phyloP scores from a whole-genome alignment of 2,888 invertebrate species.

The Parnassius glacialis region DNA sequence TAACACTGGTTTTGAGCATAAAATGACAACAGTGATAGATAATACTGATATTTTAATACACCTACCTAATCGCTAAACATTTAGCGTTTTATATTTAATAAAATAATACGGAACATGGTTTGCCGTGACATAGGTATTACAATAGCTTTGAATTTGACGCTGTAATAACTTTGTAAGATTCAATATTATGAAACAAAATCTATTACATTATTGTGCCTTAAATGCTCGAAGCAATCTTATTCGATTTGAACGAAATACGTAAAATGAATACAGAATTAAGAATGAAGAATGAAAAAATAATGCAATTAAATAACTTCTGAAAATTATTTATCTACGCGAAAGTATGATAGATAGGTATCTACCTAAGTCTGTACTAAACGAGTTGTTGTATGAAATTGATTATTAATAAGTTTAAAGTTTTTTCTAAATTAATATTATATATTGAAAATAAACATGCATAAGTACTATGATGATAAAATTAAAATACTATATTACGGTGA shows the following conservation, averaged over 20 bases:
- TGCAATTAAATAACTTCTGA: neutral
- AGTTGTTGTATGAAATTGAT: neutral
- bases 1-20: neutral
- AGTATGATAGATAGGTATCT: too few relatives aligned
- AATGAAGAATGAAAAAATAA: conserved; percentile 17
- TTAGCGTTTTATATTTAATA: neutral
- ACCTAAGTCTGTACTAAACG: too few relatives aligned
- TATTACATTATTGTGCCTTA: conserved; percentile 19
- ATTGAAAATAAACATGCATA: too few relatives aligned
- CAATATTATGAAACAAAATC: conserved; percentile 7
- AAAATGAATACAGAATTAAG: conserved; percentile 4
- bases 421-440: neutral
- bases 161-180: conserved; percentile 14
- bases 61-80: neutral
- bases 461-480: too few relatives aligned
- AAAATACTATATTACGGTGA: too few relatives aligned
- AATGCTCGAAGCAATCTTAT: conserved; percentile 5
- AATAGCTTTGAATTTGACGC: conserved; percentile 5
- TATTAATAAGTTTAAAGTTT: neutral
- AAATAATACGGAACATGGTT: neutral
- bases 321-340: too few relatives aligned
- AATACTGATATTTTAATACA: neutral
- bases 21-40: neutral
- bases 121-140: conserved; percentile 15
- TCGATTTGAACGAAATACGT: neutral